phyloP scores from a whole-genome alignment of 2,888 invertebrate species.

The Papilio protenor region DNA sequence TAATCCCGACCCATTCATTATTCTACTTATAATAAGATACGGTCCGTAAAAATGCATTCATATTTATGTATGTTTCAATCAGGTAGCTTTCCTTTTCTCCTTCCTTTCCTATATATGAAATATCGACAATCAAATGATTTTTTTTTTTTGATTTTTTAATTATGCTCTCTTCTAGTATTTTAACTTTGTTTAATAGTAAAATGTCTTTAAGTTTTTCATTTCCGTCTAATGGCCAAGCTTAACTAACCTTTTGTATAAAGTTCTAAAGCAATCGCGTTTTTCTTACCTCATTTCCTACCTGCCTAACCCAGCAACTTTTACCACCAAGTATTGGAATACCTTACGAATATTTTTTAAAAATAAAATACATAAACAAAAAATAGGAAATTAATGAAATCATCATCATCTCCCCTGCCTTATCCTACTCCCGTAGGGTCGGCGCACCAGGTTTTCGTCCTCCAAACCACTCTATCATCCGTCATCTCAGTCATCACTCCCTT shows the following conservation, averaged over 20 bases:
- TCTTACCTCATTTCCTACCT: not conserved
- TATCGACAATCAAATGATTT: not conserved
- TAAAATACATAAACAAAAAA: too few species aligned
- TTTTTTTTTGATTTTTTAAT: not conserved
- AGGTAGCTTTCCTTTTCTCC: too few species aligned
- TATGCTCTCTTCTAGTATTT: not conserved
- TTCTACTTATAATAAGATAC: constrained; percentile 20
- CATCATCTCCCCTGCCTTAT: too few species aligned
- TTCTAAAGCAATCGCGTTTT: not conserved
- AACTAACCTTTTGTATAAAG: not conserved
- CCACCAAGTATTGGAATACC: too few species aligned
- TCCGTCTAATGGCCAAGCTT: not conserved
- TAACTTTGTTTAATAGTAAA: not conserved
- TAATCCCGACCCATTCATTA: constrained; percentile 24
- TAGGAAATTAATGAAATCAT: too few species aligned
- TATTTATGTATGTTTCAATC: constrained; percentile 15
- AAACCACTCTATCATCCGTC: too few species aligned
- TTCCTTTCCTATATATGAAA: not conserved
- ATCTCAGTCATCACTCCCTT: too few species aligned
- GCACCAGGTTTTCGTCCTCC: too few species aligned
- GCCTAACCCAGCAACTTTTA: not conserved
- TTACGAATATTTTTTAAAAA: too few species aligned
- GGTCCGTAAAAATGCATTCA: constrained; percentile 18
- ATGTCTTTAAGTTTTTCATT: constrained; percentile 15
- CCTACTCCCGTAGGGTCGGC: too few species aligned